A percentile compares a stretch with the other conserved stretches of the same genome.
These are phyloP conservation scores for Seira musarum DNA, from an alignment of 2,888 invertebrate species.

Conservation along the genomic window DNA sequence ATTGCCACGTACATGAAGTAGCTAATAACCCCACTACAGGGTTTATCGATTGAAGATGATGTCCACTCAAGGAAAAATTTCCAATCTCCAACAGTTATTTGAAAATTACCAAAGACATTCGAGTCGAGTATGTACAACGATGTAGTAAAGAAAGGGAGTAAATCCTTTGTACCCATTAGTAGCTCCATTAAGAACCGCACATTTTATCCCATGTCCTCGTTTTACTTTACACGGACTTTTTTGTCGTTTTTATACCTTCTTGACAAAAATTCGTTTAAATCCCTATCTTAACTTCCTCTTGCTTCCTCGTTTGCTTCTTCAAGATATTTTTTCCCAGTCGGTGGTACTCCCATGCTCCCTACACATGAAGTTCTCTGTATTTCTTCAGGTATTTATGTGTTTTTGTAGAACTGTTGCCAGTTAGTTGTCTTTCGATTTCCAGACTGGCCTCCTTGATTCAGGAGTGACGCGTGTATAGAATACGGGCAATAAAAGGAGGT, in stretches of 20 bases:
- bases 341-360: conserved; percentile 13
- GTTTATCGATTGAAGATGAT: conserved; percentile 65
- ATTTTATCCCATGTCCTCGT: conserved; percentile 55
- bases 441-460: conserved; percentile 43
- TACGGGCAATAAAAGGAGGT: conserved; percentile 47
- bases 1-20: no score
- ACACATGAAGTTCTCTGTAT: conserved; percentile 15
- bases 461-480: conserved; percentile 57
- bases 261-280: conserved; percentile 23
- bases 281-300: conserved; percentile 20
- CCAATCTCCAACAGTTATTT: background rate
- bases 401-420: conserved; percentile 53
- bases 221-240: conserved; percentile 53
- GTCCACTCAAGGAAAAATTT: conserved; percentile 53
- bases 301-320: conserved; percentile 21
- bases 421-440: conserved; percentile 58
- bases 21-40: no score
- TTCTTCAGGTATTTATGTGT: conserved; percentile 54
- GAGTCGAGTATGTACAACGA: background rate
- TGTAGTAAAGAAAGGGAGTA: conserved; percentile 48
- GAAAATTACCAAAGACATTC: background rate
- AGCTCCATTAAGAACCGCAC: conserved; percentile 62
- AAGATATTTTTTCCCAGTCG: background rate
- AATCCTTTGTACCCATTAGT: conserved; percentile 65
- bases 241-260: conserved; percentile 29